These are phyloP conservation scores for Engraulis encrasicolus DNA, from an alignment of 2,113 vertebrate species.

Conservation along the genomic window DNA sequence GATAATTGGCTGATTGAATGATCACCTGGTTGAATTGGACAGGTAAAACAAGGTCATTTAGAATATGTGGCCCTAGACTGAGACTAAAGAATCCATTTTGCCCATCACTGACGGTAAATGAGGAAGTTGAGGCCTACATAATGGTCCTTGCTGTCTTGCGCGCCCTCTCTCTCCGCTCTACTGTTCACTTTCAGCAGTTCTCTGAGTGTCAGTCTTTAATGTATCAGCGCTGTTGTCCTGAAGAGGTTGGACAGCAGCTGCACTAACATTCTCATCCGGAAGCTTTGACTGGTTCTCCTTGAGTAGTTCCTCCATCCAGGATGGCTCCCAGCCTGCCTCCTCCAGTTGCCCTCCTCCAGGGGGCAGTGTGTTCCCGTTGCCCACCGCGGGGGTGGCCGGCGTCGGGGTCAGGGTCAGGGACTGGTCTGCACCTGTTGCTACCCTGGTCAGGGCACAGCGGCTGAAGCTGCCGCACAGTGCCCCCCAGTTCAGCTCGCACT, in stretches of 20 bases:
- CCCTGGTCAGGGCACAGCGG: slow-evolving; percentile 72
- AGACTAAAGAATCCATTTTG: too few species aligned
- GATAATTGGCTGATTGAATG: too few species aligned
- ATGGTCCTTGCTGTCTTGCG: neutral
- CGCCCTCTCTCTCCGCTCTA: neutral
- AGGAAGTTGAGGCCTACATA: neutral
- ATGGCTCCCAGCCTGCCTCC: neutral
- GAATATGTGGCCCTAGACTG: too few species aligned
- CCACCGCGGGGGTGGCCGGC: slow-evolving; percentile 51
- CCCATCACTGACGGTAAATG: too few species aligned
- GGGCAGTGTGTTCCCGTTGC: slow-evolving; percentile 53
- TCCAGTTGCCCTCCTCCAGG: slow-evolving; percentile 34
- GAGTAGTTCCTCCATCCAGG: slow-evolving; percentile 13
- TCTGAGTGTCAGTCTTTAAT: neutral
- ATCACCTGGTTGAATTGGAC: too few species aligned
- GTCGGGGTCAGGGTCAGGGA: slow-evolving; percentile 34
- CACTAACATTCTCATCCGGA: neutral
- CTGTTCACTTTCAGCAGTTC: neutral
- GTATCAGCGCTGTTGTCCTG: slow-evolving; percentile 23
- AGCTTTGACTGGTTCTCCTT: neutral
- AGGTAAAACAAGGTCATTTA: too few species aligned
- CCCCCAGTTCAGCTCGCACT: slow-evolving; percentile 92
- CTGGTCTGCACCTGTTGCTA: neutral
- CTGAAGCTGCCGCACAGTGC: slow-evolving; percentile 85
- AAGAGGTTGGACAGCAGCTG: slow-evolving; percentile 16